Percentiles rank a stretch among this genome's conserved stretches.
Evolutionary conservation across 1,140 invertebrate species (phyloP).

Genomic region (Pogonus chalceus): DNA sequence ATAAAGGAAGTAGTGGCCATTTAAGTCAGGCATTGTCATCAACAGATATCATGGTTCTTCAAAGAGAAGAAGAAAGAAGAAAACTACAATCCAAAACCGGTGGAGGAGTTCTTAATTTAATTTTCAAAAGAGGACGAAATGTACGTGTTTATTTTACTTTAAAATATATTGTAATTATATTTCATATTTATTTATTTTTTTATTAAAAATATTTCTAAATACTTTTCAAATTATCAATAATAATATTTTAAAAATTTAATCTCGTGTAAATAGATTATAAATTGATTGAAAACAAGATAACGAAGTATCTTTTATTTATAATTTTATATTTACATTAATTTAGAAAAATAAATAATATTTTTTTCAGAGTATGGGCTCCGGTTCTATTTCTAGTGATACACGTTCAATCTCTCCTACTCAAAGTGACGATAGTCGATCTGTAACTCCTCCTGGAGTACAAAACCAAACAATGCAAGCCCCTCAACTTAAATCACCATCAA

Average conservation of each 20-base stretch:
- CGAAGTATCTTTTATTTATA: background rate
- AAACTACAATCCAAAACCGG: slow-evolving; percentile 39
- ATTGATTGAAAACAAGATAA: background rate
- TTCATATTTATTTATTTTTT: too few species aligned
- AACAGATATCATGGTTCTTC: slow-evolving; percentile 52
- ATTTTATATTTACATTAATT: too few species aligned
- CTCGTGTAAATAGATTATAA: background rate
- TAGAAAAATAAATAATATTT: slow-evolving; percentile 2
- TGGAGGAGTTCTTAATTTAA: slow-evolving; percentile 42
- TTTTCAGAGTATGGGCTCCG: slow-evolving; percentile 30
- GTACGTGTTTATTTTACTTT: too few species aligned
- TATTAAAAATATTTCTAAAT: background rate
- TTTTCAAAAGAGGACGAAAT: slow-evolving; percentile 37
- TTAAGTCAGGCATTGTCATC: slow-evolving; percentile 46
- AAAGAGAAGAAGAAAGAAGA: slow-evolving; percentile 45
- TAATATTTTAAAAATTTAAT: background rate
- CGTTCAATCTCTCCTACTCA: slow-evolving; percentile 32
- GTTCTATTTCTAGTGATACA: slow-evolving; percentile 31
- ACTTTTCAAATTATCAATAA: too few species aligned
- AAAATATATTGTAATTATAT: too few species aligned
- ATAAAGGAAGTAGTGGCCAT: slow-evolving; percentile 36
- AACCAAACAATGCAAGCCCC: slow-evolving; percentile 6
- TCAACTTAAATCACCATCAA: slow-evolving; percentile 14
- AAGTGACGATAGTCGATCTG: slow-evolving; percentile 31
- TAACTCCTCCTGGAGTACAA: slow-evolving; percentile 27